A percentile compares a stretch with the other conserved stretches of the same genome.
Evolutionary conservation across 1,140 invertebrate species (phyloP).

Genomic region (Marisa cornuarietis): DNA sequence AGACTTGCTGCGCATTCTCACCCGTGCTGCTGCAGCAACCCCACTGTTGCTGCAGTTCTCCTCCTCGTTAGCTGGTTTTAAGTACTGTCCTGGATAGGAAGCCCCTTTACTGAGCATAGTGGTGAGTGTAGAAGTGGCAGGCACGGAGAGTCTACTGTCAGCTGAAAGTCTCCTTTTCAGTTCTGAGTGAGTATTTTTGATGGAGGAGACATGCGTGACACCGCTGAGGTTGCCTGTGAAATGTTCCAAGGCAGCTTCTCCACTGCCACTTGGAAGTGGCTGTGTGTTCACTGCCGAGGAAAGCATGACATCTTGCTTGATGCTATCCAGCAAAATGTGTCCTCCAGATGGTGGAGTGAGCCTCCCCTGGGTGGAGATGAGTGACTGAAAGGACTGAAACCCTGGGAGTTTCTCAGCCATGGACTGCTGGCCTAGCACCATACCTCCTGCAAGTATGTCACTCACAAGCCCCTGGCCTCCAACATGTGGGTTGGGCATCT

Average conservation of each 20-base stretch:
- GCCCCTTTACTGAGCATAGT: slow-evolving; percentile 21
- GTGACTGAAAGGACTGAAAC: slow-evolving; percentile 18
- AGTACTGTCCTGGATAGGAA: background rate
- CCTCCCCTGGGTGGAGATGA: slow-evolving; percentile 2
- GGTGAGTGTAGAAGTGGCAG: slow-evolving; percentile 17
- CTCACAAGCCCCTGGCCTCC: slow-evolving; percentile 2
- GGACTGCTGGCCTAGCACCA: slow-evolving; percentile 9
- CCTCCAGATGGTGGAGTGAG: background rate
- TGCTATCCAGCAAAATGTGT: slow-evolving; percentile 22
- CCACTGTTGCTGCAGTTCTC: slow-evolving; percentile 3
- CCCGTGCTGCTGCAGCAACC: slow-evolving; percentile 9
- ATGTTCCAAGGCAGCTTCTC: slow-evolving; percentile 7
- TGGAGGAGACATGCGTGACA: background rate
- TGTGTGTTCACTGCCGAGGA: slow-evolving; percentile 23
- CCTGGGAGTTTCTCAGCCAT: slow-evolving; percentile 13
- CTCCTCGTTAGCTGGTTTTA: background rate
- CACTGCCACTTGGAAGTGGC: background rate
- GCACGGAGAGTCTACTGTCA: slow-evolving; percentile 27
- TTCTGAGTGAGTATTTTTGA: slow-evolving; percentile 33
- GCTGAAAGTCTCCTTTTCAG: slow-evolving; percentile 54
- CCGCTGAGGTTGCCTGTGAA: slow-evolving; percentile 7
- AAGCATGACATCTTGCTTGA: slow-evolving; percentile 35
- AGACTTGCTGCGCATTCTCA: slow-evolving; percentile 54
- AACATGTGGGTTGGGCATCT: slow-evolving; percentile 6
- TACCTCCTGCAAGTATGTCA: background rate